Base-by-base conservation (phyloP, 2,797 vertebrate genomes). In the Hyperoplus immaculatus region DNA sequence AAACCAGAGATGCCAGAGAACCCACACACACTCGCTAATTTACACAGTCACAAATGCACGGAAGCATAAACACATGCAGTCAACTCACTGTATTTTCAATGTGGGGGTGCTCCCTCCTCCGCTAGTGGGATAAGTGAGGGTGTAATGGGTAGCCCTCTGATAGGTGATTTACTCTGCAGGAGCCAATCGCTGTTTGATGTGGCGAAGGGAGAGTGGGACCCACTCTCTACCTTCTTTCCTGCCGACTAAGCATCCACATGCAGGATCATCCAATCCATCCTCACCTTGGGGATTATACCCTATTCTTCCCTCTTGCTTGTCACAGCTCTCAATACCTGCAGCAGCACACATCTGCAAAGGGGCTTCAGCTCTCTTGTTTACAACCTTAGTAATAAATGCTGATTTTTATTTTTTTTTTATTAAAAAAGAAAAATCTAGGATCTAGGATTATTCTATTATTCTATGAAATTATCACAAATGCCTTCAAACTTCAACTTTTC, bases 231-330 rank as follows among this genome's bases (percentile, higher is more conserved):
- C 62, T 45, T 58, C 77, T 71, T 81, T 94, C 89, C 87, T 94
- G 94, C 94, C 91, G 91, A 94, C 88, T 94, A 95, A 95, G 94
- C 94, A 94, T 88, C 91, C 81, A 89, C 81, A 92, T 78, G 72
- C 83, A 66, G 58, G 80, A 84, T 86, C 82, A 84, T 89, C 88
- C 89, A 84, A 89, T 89, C 85, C 84, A 62, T 56, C 84, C 67
- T 87, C 89, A 89, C 92, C 89, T 88, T 81, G 80, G 72, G 89
- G 86, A 91, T 90, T 88, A 82, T 36, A 79, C 78, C 60, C 60
- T 71, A 78, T 79, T 85, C 81, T 83, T 63, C 60, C 69, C 41
- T 29, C 63, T 76, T 4, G 46, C 50, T 77, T 85, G 77, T 82
- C 81, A 49, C 38, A 62, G 64, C 69, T 65, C 67, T 69, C 82